phyloP scores from a whole-genome alignment of 53 echinoderm and acorn worm species.

The Holothuria scabra region DNA sequence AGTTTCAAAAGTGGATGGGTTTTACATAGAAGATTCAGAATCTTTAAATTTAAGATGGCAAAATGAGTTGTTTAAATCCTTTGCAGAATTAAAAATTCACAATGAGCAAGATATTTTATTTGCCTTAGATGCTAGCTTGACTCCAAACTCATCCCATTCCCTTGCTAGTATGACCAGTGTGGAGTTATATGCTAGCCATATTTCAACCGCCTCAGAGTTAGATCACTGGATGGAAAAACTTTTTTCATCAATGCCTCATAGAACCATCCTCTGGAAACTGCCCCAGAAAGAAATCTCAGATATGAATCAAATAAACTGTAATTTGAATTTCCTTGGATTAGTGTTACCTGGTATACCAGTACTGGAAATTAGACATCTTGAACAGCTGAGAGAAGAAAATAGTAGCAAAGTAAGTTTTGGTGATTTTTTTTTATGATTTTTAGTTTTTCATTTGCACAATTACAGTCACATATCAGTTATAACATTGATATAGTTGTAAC shows the following conservation, averaged over 20 bases:
- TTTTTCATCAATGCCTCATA: background rate
- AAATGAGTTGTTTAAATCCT: background rate
- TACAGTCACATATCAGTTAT: too few species aligned
- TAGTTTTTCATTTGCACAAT: too few species aligned
- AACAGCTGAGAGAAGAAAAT: background rate
- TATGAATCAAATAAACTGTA: background rate
- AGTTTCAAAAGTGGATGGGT: background rate
- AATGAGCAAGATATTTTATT: constrained; percentile 4
- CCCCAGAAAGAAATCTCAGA: background rate
- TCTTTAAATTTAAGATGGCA: background rate
- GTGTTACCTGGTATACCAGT: constrained; percentile 22
- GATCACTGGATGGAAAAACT: background rate
- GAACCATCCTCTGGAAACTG: background rate
- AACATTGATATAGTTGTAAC: too few species aligned
- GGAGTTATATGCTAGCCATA: background rate
- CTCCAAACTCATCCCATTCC: background rate
- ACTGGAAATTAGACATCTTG: constrained; percentile 5
- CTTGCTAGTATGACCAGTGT: background rate
- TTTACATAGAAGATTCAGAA: constrained; percentile 2
- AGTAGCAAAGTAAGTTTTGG: too few species aligned
- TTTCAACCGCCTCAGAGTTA: background rate
- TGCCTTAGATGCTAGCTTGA: background rate
- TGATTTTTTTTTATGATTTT: too few species aligned
- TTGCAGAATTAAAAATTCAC: background rate
- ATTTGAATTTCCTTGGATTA: constrained; percentile 13